Base-by-base conservation (phyloP, 2,113 vertebrate genomes). In the Hippocampus mohnikei region DNA sequence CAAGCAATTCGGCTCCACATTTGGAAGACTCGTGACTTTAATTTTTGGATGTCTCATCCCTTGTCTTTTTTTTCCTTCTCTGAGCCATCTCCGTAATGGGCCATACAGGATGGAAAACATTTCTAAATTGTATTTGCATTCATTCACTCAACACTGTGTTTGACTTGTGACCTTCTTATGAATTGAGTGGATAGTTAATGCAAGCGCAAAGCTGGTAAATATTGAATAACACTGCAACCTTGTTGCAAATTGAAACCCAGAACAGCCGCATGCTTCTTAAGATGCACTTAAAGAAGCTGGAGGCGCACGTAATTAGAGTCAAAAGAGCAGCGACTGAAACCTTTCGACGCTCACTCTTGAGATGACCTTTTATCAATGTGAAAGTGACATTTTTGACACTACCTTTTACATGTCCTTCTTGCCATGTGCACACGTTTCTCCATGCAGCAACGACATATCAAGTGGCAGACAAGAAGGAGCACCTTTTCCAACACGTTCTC, bases 401-500 rank as follows among this genome's bases (percentile, higher is more conserved):
- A 23, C 21, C 69, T 27, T 3, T 73, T 40, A 55, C 50, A 64
- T 71, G 65, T 78, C 66, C 5, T 58, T 63, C n/a, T 20, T 75
- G 78, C 42, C 20, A 9, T 67, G 69, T 50, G n/a, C 61, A 75
- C 83, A 85, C 73, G 74, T 40, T 82, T 83, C 79, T 68, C 67
- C 29, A 78, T 65, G 59, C 74, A 67, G 71, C 0, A 72, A 55
- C 8, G 4, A 66, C 68, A 83, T 82, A 81, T 68, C 71, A 68
- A 79, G 67, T 52, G 75, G 59, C 48, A 71, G 73, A 83, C 75
- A 80, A 78, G 75, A 80, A 81, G 63, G 52, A 72, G 70, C 42
- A 66, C 68, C 77, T 72, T 50, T 53, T 10, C 74, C 13, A 25
- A 8, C 23, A 6, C 2, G n/a, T 69, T 73, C 66, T 77, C n/a